These are phyloP conservation scores for Zeugodacus cucurbitae DNA, from an alignment of 1,140 invertebrate genomes.

Conservation along the genomic window DNA sequence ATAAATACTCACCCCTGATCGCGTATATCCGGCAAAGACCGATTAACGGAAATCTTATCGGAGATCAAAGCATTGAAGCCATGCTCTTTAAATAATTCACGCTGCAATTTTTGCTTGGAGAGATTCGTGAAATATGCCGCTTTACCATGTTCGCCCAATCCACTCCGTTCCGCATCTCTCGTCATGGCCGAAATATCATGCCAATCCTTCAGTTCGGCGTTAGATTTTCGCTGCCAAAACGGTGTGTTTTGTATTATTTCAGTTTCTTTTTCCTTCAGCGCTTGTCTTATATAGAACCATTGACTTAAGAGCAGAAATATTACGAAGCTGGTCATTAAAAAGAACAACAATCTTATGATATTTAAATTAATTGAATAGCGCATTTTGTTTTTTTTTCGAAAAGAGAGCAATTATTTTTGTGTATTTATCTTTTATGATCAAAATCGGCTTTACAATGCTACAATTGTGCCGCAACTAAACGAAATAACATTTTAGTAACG, in stretches of 20 bases:
- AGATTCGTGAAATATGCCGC: slow-evolving; percentile 75
- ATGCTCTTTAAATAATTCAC: slow-evolving; percentile 64
- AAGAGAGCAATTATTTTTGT: too few species aligned
- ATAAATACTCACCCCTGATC: slow-evolving; percentile 73
- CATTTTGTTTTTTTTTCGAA: not conserved
- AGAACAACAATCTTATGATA: not conserved
- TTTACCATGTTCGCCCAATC: slow-evolving; percentile 80
- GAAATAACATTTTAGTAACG: not conserved
- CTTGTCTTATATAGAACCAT: not conserved
- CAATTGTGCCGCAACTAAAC: not conserved
- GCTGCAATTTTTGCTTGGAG: slow-evolving; percentile 69
- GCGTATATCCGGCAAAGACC: slow-evolving; percentile 84
- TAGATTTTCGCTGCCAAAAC: not conserved
- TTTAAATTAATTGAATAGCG: not conserved
- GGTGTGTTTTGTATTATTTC: not conserved
- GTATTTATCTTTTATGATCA: too few species aligned
- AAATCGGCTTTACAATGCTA: not conserved
- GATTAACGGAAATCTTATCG: slow-evolving; percentile 86
- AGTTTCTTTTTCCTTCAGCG: not conserved
- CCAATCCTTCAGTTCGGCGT: slow-evolving; percentile 75
- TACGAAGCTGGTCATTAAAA: not conserved
- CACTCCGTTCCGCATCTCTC: slow-evolving; percentile 73
- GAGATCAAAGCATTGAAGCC: slow-evolving; percentile 92
- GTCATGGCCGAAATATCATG: slow-evolving; percentile 82
- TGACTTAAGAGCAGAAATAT: not conserved